A percentile compares a stretch with the other conserved stretches of the same genome.
Conservation (phyloP, 37 sponge, comb jelly and placozoan genomes). For the Theonella swinhoei region DNA sequence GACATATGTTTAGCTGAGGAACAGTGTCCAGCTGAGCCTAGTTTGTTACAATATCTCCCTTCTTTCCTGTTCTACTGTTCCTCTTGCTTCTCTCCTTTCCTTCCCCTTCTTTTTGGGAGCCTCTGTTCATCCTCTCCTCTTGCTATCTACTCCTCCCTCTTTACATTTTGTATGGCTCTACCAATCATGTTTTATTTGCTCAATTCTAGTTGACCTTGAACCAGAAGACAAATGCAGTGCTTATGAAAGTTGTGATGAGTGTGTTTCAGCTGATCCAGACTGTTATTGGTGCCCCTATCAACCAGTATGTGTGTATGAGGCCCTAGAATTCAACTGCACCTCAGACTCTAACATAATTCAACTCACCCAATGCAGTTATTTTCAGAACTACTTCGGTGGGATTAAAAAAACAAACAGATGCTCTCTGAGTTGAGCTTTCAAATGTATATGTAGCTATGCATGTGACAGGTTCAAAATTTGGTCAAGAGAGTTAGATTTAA, state of each 20-base stretch:
- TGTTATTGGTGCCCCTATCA: slow-evolving; percentile 19
- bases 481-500: no score
- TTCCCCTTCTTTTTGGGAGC: not conserved
- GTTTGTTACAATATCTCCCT: not conserved
- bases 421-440: no score
- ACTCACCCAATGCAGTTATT: no score
- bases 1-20: not conserved
- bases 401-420: no score
- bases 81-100: no score
- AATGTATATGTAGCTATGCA: no score
- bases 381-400: no score
- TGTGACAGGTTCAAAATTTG: no score
- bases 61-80: no score
- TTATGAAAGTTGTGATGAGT: not conserved
- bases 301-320: not conserved
- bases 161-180: not conserved
- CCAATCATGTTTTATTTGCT: not conserved
- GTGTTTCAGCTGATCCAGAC: not conserved
- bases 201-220: not conserved
- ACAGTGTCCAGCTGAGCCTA: not conserved
- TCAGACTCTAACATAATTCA: no score
- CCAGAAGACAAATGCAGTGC: not conserved
- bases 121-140: not conserved
- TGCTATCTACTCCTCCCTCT: not conserved
- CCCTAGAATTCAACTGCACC: no score